Base-by-base conservation (phyloP, 2,797 vertebrate species). In the Sebastes steindachneri region DNA sequence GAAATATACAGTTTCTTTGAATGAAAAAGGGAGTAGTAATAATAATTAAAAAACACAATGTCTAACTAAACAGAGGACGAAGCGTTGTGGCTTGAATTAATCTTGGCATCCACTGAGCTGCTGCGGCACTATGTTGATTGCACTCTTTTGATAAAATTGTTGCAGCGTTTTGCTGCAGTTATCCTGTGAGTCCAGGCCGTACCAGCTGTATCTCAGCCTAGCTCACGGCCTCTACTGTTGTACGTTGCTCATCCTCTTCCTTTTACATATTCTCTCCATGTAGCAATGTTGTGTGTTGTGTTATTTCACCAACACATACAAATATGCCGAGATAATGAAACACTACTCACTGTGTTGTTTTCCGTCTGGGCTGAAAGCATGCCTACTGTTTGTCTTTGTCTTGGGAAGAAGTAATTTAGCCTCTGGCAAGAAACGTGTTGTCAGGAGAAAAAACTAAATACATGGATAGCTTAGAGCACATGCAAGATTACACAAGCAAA, bases 331-430 rank as follows among this genome's bases (percentile, higher is more conserved):
- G 71, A 77, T 58, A 62, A 33, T 74, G 7, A 82, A 79, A 63
- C 35, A 60, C 26, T 29, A 64, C 25, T 12, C 51, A 33, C 23
- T n/a, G 1, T 66, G 17, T 63, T 71, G 75, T 76, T 73, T 62
- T 35, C 48, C 26, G 33, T 76, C 66, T 76, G 57, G 66, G 68
- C 65, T 0, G 4, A 77, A 55, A 69, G 29, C 26, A 63, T 9
- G 35, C 15, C 8, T 5, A 23, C 37, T 83, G 73, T 83, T 79
- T 80, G 64, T 85, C 51, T 87, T 83, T 82, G 64, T 73, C 58
- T 59, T 71, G 64, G 57, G 51, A 21, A 68, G 45, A 86, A 53
- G 33, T 59, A 76, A 90, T 88, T 85, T 77, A 75, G 71, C 79
- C 73, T 74, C 54, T 68, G 60, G 82, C 63, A 82, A 25, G 31